Base-by-base conservation (phyloP, 2,113 vertebrate species). In the Potamarius usumacintae region DNA sequence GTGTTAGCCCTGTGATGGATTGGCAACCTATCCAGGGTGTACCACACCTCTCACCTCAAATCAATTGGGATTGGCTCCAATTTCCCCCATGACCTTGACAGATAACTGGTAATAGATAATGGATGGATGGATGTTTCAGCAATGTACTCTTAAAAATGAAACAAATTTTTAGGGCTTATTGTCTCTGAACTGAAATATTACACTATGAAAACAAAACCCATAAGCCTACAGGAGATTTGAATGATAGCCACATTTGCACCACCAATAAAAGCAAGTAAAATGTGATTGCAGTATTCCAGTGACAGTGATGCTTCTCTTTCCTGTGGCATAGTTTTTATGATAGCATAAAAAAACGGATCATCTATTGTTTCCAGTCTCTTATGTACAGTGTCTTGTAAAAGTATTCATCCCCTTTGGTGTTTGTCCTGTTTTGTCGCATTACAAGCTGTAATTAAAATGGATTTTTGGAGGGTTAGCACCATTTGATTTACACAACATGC, bases 211-310 rank as follows among this genome's bases (percentile, higher is more conserved):
- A 71, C 79, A 58, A 10, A 65, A 30, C n/a, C 53, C 25, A 42
- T 58, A 48, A 62, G 74, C 53, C 76, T 84, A 55, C n/a, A 42
- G 74, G 48, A 34, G 83, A n/a, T 8, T 60, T 76, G 50, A 58
- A 5, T 60, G 83, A 83, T 48, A 87, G 83, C 12, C 71, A 17
- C 18, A 78, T 76, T 82, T 58, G 57, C 27, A 58, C 42, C 77
- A 58, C 60, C 25, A 52, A 60, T 62, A 86, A 55, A 81, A 84
- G 20, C 52, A 67, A 18, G 55, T 67, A 63, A 86, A 83, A 71
- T 8, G 50, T 82, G 42, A 42, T 42, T 42, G 42, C 42, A 42
- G 42, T 17, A 22, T 34, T 30, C 50, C 84, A 83, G 84, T 89
- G 81, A 86, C 52, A 69, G 72, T 34, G 71, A 55, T 60, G 62